Evolutionary conservation across 2,113 vertebrate genomes (phyloP).

Genomic region (Vulpes lagopus): DNA sequence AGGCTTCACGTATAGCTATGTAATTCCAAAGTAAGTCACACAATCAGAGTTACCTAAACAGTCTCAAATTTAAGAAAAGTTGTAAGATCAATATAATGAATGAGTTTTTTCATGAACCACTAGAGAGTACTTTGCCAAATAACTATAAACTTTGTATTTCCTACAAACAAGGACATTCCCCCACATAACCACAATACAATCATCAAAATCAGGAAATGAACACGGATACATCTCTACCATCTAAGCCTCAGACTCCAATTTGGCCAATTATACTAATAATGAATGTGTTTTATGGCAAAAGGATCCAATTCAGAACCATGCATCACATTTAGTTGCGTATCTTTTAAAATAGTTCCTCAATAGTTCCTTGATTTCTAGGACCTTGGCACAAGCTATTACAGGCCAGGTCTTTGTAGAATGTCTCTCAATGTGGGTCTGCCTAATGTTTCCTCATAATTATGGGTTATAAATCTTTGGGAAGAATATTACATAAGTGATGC

Average conservation of each 20-base stretch:
- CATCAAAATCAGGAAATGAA: slow-evolving; percentile 30
- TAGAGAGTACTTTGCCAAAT: slow-evolving; percentile 16
- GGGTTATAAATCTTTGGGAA: background rate
- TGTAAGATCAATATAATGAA: background rate
- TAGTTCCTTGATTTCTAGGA: slow-evolving; percentile 19
- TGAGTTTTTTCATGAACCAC: background rate
- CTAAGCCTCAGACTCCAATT: background rate
- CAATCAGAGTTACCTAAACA: background rate
- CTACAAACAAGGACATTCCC: slow-evolving; percentile 14
- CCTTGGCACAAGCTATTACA: background rate
- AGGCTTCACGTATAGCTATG: background rate
- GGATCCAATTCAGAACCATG: background rate
- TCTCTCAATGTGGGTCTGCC: background rate
- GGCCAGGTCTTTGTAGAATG: background rate
- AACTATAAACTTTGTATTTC: background rate
- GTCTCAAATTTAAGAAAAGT: background rate
- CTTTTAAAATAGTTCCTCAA: background rate
- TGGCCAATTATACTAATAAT: background rate
- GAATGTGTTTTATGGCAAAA: background rate
- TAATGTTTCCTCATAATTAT: background rate
- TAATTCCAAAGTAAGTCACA: background rate
- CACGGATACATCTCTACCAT: background rate
- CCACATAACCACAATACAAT: background rate
- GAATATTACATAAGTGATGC: background rate
- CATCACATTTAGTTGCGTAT: background rate